A percentile compares a stretch with the other conserved stretches of the same genome.
Conservation (phyloP, 37 sponge, comb jelly and placozoan genomes). For the Mnemiopsis leidyi region DNA sequence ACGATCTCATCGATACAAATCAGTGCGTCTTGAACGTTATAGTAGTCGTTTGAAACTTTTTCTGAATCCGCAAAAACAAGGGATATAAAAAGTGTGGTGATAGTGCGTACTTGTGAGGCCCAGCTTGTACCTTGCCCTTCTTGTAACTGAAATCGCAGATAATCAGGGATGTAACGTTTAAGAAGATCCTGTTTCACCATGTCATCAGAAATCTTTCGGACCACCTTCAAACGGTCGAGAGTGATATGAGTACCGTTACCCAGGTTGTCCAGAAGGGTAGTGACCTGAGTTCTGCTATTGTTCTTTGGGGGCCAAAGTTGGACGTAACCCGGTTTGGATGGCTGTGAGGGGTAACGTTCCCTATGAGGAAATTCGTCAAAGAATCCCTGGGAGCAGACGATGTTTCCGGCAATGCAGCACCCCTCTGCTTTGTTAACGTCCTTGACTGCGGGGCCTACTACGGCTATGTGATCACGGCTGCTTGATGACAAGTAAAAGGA, state of each 20-base stretch:
- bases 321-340: not conserved
- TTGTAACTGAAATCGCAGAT: constrained; percentile 26
- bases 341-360: not conserved
- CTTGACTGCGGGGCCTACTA: constrained; percentile 57
- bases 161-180: constrained; percentile 62
- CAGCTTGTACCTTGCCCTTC: constrained; percentile 47
- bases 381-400: constrained; percentile 48
- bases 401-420: constrained; percentile 7
- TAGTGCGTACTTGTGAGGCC: constrained; percentile 34
- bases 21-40: constrained; percentile 54
- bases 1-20: constrained; percentile 51
- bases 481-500: not conserved
- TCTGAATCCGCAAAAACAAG: constrained; percentile 8
- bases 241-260: constrained; percentile 35
- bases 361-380: constrained; percentile 45
- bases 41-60: not conserved
- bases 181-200: constrained; percentile 45
- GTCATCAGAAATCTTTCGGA: constrained; percentile 14
- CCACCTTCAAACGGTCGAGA: constrained; percentile 23
- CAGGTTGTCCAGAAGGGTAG: not conserved
- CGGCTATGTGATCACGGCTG: constrained; percentile 27
- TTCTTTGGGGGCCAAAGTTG: constrained; percentile 65
- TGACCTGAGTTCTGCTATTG: not conserved
- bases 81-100: constrained; percentile 54
- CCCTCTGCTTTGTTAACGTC: constrained; percentile 63